Evolutionary conservation across 2,888 invertebrate species (phyloP).

Genomic region (Hirtodrosophila confusa): DNA sequence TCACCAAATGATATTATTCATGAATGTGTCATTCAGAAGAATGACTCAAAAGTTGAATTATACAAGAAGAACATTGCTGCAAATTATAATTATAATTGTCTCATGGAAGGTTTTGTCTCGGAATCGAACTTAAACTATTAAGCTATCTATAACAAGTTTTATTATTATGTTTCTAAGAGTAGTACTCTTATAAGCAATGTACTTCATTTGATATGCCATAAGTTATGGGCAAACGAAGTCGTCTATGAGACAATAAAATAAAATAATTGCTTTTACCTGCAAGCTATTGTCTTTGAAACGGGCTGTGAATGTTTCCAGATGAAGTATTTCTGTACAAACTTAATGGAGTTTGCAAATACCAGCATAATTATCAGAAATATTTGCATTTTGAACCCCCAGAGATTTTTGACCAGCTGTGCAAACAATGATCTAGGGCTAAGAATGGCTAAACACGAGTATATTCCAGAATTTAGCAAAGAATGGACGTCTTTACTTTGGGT

Average conservation of each 20-base stretch:
- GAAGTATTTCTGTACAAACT: neutral
- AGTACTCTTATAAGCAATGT: neutral
- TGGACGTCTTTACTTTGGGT: neutral
- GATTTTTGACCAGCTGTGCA: constrained; percentile 14
- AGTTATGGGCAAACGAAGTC: neutral
- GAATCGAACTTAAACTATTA: too few relatives aligned
- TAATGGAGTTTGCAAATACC: constrained; percentile 1
- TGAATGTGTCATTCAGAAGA: too few relatives aligned
- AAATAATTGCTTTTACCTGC: neutral
- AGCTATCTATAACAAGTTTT: too few relatives aligned
- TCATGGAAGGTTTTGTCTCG: too few relatives aligned
- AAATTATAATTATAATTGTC: too few relatives aligned
- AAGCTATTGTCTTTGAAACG: neutral
- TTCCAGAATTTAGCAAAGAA: neutral
- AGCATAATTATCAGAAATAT: neutral
- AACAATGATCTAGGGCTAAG: constrained; percentile 8
- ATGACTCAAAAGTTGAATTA: too few relatives aligned
- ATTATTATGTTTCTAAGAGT: too few relatives aligned
- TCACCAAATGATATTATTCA: too few relatives aligned
- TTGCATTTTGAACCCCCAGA: neutral
- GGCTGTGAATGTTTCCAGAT: neutral
- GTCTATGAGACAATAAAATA: neutral
- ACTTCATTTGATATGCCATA: neutral
- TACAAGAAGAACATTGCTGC: too few relatives aligned
- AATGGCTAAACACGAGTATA: neutral